Base-by-base conservation (phyloP, 2,113 vertebrate species). In the Phrynosoma blainvillii region DNA sequence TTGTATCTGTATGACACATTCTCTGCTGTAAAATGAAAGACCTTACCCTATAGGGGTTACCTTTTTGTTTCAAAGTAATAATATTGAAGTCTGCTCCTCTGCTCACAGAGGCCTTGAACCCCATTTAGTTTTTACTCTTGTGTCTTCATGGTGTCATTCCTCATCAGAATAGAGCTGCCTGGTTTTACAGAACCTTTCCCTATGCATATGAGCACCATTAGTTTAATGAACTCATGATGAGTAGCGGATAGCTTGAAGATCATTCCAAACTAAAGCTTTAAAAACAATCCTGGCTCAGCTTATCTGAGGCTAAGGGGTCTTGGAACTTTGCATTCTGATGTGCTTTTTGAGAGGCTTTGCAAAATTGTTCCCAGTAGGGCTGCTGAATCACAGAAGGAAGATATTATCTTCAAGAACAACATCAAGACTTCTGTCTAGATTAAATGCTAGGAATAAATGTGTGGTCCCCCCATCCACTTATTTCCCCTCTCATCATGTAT, bases 281-380 rank as follows among this genome's bases (percentile, higher is more conserved):
- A 87, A 87, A 62, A 74, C 36, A 77, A 68, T 76, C 42, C 65
- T 27, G 87, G 73, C 32, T 36, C 30, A 40, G 56, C 2, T 13
- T 10, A 0, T 0, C 0, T 8, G 62, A 59, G 65, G 40, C 21
- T 52, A 23, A 8, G 32, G 7, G 1, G 83, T 0, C 2, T 70
- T 3, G 4, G 0, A 82, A 14, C 0, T 0, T 0, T 30, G 59
- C 18, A 10, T 59, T 83, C 0, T 2, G 30, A 65, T 27, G 40
- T 59, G 30, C 52, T 74, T 68, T 62, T 47, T 10, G 74, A 52
- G 42, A 0, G 30, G 0, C 0, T 66, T n/a, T 20, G 1, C 32
- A 52, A 62, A 7, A 40, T 76, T 30, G 70, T 73, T 77, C 74
- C 21, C 74, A 56, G 56, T 30, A 18, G 1, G 13, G 20, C 8